phyloP scores from a whole-genome alignment of 2,888 invertebrate species.

The Harmothoe impar region DNA sequence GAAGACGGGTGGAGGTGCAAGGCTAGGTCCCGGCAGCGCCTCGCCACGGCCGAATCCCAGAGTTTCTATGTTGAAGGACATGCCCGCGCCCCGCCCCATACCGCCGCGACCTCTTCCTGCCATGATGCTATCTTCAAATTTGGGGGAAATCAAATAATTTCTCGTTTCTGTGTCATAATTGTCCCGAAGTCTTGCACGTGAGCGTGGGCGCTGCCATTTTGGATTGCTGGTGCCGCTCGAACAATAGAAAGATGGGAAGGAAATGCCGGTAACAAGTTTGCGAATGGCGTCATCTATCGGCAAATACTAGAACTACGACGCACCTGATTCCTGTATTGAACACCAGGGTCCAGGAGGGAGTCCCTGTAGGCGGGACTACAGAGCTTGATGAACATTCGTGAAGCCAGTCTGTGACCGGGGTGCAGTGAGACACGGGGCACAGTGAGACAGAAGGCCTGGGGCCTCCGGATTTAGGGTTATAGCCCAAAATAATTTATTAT shows the following conservation, averaged over 20 bases:
- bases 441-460: no score
- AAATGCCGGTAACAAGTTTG: no score
- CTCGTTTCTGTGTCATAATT: background rate
- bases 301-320: background rate
- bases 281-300: background rate
- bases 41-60: constrained; percentile 81
- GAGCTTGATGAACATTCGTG: no score
- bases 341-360: no score
- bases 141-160: background rate
- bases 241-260: no score
- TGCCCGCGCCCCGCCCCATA: constrained; percentile 76
- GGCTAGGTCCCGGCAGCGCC: constrained; percentile 76
- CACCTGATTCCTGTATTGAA: no score
- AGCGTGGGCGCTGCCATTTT: constrained; percentile 18
- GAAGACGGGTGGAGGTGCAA: constrained; percentile 81
- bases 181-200: background rate
- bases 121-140: constrained; percentile 87
- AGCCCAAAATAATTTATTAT: no score
- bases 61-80: constrained; percentile 80
- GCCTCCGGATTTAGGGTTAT: no score
- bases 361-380: no score
- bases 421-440: no score
- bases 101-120: constrained; percentile 78
- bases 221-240: background rate
- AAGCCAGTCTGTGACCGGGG: no score